phyloP scores from a whole-genome alignment of 2,797 vertebrate genomes.

The Basileuterus tristriatus region DNA sequence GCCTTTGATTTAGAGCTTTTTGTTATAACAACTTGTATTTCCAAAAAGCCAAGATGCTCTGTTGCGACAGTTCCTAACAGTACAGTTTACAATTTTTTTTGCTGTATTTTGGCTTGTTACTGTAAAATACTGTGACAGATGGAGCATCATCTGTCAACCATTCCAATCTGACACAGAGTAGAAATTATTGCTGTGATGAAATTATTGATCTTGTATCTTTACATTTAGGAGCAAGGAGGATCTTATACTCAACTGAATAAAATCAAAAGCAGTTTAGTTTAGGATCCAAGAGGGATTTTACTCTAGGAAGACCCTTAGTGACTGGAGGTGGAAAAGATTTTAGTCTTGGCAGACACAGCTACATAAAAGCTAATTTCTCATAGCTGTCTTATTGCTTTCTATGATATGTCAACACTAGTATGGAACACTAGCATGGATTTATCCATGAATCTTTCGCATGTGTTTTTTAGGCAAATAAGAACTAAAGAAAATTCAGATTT shows the following conservation, averaged over 20 bases:
- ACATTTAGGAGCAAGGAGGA: constrained; percentile 39
- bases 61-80: constrained; percentile 4
- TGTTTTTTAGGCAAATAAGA: constrained; percentile 19
- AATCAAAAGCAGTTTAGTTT: constrained; percentile 35
- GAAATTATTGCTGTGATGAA: constrained; percentile 57
- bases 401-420: constrained; percentile 29
- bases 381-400: constrained; percentile 37
- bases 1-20: constrained; percentile 5
- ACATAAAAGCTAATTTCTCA: constrained; percentile 30
- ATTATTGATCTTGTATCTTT: constrained; percentile 61
- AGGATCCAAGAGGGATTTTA: constrained; percentile 21
- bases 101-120: constrained; percentile 57
- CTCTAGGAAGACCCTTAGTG: constrained; percentile 18
- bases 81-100: constrained; percentile 24
- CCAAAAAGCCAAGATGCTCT: background rate
- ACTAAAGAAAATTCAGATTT: background rate
- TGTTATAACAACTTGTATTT: constrained; percentile 1
- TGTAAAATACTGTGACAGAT: constrained; percentile 70
- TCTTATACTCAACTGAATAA: constrained; percentile 19
- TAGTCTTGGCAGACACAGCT: constrained; percentile 36
- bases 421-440: background rate
- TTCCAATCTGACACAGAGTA: constrained; percentile 54
- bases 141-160: constrained; percentile 69
- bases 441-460: background rate
- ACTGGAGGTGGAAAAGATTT: constrained; percentile 23